Percentiles rank a stretch among this genome's conserved stretches.
phyloP scores from a whole-genome alignment of 2,113 vertebrate genomes.

The Nibea albiflora region DNA sequence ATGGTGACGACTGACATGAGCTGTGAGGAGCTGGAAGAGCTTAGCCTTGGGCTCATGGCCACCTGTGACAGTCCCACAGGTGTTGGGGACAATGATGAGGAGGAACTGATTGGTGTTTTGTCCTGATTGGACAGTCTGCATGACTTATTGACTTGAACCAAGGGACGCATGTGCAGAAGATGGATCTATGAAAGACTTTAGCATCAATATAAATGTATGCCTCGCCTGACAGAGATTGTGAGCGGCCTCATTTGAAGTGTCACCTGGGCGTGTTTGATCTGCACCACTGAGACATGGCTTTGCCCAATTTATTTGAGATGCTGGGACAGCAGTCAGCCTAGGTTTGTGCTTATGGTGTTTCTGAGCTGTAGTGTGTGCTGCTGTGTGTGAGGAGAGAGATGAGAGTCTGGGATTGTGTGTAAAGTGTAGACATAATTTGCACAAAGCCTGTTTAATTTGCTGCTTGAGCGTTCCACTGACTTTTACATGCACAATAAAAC shows the following conservation, averaged over 20 bases:
- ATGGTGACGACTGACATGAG: slow-evolving; percentile 83
- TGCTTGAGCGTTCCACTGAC: slow-evolving; percentile 15
- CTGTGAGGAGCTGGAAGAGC: slow-evolving; percentile 84
- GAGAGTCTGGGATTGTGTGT: background rate
- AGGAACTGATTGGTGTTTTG: slow-evolving; percentile 82
- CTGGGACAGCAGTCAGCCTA: background rate
- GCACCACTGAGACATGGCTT: slow-evolving; percentile 11
- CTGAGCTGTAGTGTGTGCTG: background rate
- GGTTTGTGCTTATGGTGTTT: background rate
- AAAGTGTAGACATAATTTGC: background rate
- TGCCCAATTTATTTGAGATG: background rate
- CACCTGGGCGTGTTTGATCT: slow-evolving; percentile 20
- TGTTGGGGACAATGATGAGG: slow-evolving; percentile 73
- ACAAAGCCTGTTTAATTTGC: slow-evolving; percentile 22
- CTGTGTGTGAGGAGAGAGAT: background rate
- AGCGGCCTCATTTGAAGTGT: slow-evolving; percentile 10
- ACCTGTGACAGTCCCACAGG: slow-evolving; percentile 79
- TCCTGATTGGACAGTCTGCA: slow-evolving; percentile 65
- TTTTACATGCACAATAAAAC: slow-evolving; percentile 38
- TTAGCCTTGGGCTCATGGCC: slow-evolving; percentile 83
- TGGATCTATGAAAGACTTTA: background rate
- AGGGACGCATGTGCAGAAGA: background rate
- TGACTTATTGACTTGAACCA: background rate
- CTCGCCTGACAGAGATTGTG: no score
- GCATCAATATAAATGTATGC: slow-evolving; percentile 3